phyloP scores from a whole-genome alignment of 2,113 vertebrate genomes.

The Coryphaenoides rupestris region DNA sequence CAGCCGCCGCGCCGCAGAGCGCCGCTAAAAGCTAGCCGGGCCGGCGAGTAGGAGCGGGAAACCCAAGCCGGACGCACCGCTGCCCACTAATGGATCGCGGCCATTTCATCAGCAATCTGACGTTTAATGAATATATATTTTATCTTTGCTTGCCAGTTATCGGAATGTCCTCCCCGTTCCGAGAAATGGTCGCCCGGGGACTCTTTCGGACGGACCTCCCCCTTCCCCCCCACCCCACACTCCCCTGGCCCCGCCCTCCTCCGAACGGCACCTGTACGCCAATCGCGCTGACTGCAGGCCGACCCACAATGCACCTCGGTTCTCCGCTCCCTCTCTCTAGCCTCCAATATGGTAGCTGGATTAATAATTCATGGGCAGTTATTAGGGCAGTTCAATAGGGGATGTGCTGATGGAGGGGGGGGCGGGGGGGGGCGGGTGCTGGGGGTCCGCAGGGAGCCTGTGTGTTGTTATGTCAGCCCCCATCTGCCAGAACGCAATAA shows the following conservation, averaged over 20 bases:
- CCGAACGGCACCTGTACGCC: conserved; percentile 75
- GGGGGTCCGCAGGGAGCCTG: conserved; percentile 75
- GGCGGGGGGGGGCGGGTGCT: conserved; percentile 63
- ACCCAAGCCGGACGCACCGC: conserved; percentile 72
- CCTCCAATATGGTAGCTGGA: conserved; percentile 77
- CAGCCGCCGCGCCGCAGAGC: too few species aligned
- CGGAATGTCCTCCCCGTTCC: conserved; percentile 79
- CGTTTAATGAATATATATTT: conserved; percentile 87
- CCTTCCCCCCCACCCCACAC: conserved; percentile 15
- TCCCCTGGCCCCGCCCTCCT: conserved; percentile 32
- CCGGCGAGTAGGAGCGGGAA: conserved; percentile 75
- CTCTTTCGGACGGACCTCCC: conserved; percentile 71
- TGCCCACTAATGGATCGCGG: conserved; percentile 80
- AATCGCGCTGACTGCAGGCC: conserved; percentile 58
- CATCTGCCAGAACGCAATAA: conserved; percentile 86
- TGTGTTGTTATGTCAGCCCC: conserved; percentile 83
- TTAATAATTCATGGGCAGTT: conserved; percentile 85
- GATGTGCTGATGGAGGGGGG: conserved; percentile 79
- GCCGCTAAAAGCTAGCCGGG: conserved; percentile 75
- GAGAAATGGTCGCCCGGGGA: conserved; percentile 79
- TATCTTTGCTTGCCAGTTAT: conserved; percentile 81
- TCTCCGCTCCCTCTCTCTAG: conserved; percentile 56
- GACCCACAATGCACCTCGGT: conserved; percentile 55
- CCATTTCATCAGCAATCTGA: conserved; percentile 84
- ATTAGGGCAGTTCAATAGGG: conserved; percentile 84